phyloP scores from a whole-genome alignment of 2,113 vertebrate genomes.

The Anoplopoma fimbria region DNA sequence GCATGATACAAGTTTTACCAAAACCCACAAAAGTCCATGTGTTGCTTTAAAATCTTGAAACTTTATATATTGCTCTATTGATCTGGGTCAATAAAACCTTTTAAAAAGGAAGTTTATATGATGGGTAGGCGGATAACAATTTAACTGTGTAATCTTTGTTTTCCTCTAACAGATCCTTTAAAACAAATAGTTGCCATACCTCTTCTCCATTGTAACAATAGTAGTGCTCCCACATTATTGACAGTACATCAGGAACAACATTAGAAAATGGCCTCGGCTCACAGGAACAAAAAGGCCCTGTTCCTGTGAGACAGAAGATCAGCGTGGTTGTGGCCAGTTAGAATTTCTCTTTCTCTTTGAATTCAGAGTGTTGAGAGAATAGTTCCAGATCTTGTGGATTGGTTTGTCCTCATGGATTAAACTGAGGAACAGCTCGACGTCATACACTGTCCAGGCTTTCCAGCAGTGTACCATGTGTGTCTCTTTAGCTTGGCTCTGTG shows the following conservation, averaged over 20 bases:
- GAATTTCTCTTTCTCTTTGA: conserved; percentile 11
- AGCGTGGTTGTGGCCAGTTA: conserved; percentile 9
- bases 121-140: background rate
- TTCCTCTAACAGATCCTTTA: conserved; percentile 4
- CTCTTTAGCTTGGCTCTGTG: conserved; percentile 55
- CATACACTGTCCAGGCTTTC: conserved; percentile 8
- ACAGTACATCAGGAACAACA: conserved; percentile 27
- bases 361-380: conserved; percentile 19
- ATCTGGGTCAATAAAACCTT: background rate
- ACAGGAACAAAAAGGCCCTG: conserved; percentile 32
- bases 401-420: conserved; percentile 53
- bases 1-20: background rate
- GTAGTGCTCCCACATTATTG: conserved; percentile 10
- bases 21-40: background rate
- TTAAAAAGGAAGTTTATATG: conserved; percentile 3
- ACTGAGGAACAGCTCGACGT: conserved; percentile 21
- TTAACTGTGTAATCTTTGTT: background rate
- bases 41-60: background rate
- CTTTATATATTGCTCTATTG: background rate
- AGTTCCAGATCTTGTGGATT: conserved; percentile 33
- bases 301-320: conserved; percentile 28
- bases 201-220: conserved; percentile 25
- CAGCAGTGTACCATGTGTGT: conserved; percentile 47
- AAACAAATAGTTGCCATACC: conserved; percentile 18
- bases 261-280: conserved; percentile 43